Conservation (phyloP, 2,797 vertebrate genomes). For the Tapera naevia region DNA sequence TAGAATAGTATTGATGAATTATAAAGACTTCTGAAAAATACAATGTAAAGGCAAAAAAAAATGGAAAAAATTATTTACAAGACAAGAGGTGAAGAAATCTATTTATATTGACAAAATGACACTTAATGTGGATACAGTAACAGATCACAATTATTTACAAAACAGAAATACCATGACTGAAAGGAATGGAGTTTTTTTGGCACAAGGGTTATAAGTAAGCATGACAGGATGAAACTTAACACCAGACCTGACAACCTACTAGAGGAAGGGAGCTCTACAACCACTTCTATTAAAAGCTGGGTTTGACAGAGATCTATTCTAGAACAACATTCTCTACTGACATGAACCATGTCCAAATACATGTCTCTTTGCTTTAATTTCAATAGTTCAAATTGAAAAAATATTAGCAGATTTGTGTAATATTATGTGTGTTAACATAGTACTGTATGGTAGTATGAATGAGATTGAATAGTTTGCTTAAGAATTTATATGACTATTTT, state of each 20-base stretch:
- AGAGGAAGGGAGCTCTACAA: conserved; percentile 30
- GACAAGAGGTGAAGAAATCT: background rate
- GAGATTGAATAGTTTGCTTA: background rate
- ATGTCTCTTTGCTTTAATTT: background rate
- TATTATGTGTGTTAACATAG: background rate
- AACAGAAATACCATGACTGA: conserved; percentile 21
- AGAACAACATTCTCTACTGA: background rate
- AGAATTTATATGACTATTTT: background rate
- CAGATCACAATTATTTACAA: conserved; percentile 26
- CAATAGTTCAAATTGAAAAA: background rate
- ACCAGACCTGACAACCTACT: conserved; percentile 23
- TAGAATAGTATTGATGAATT: background rate
- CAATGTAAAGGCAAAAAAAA: background rate
- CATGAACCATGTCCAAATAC: background rate
- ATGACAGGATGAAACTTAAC: conserved; percentile 48
- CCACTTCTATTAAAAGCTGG: conserved; percentile 45
- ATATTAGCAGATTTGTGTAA: background rate
- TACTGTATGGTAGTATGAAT: background rate
- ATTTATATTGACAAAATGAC: background rate
- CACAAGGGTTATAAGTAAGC: conserved; percentile 13
- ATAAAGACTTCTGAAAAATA: background rate
- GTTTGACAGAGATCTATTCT: conserved; percentile 13
- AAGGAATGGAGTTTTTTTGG: conserved; percentile 52
- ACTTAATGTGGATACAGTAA: background rate
- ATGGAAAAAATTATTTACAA: background rate